Conservation (phyloP, 2,797 vertebrate genomes). For the Peromyscus aztecus region DNA sequence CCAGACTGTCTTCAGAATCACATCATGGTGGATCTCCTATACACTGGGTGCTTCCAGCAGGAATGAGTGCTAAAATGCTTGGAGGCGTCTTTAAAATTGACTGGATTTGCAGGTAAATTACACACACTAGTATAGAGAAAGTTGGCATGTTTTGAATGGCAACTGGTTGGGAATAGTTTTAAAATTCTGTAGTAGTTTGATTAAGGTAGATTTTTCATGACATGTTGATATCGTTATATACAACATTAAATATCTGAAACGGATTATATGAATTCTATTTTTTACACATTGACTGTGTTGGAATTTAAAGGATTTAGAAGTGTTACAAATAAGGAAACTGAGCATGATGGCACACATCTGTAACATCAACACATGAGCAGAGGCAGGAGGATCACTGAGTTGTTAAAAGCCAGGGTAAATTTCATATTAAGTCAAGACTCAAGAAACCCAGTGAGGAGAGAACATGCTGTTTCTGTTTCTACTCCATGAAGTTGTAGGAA, state of each 20-base stretch:
- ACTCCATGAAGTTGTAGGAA: background rate
- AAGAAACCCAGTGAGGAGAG: background rate
- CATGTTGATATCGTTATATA: background rate
- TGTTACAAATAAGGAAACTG: background rate
- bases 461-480: background rate
- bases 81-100: constrained; percentile 99
- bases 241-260: constrained; percentile 28
- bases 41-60: constrained; percentile 98
- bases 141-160: constrained; percentile 30
- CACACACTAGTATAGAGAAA: background rate
- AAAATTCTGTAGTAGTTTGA: background rate
- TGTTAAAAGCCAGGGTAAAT: background rate
- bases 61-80: constrained; percentile 99
- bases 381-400: background rate
- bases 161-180: constrained; percentile 10
- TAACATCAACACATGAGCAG: background rate
- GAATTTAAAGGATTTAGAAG: background rate
- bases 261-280: background rate
- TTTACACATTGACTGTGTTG: constrained; percentile 10
- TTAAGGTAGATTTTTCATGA: background rate
- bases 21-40: constrained; percentile 98
- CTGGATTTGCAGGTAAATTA: constrained; percentile 97
- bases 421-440: background rate
- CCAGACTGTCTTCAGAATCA: constrained; percentile 96
- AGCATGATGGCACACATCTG: background rate